Base-by-base conservation (phyloP, 2,113 vertebrate species). In the Limanda limanda region DNA sequence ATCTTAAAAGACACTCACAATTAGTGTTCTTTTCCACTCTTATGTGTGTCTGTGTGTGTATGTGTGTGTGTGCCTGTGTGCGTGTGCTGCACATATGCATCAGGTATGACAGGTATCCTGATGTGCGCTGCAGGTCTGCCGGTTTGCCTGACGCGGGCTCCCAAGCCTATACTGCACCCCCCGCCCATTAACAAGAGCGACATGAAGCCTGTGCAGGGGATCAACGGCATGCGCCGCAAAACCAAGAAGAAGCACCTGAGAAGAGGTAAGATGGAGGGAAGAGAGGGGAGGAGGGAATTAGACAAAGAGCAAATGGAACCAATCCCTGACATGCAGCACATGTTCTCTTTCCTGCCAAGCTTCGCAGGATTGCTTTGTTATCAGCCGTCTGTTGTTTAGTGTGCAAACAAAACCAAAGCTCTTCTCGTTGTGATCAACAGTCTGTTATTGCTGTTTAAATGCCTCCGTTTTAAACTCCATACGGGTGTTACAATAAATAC, bases 101-200 rank as follows among this genome's bases (percentile, higher is more conserved):
- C 92, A 99, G 98, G 98, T 67, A 99, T 99, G 96, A 99, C 97
- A 0, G 97, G 98, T 75, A 98, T 99, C 91, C 93, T 99, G 86
- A 95, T 99, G 94, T 98, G 97, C 15, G 98, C 97, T 0, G 97
- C 97, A 0, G 98, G 97, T 71, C 93, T 99, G 84, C 98, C 97
- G 0, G 97, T 99, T 80, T 98, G 97, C 83, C 93, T 98, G 91
- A 98, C 98, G 3, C 95, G 98, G 0, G 96, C 97, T 21, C 98
- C 98, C 37, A 98, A 97, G 65, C 97, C 97, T 77, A 95, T 99
- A 68, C 94, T 99, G 83, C 97, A 98, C 90, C 98, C 98, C 0
- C 97, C 98, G 0, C 95, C 96, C 1, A 95, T 99, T 93, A 98
- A 94, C 91, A 99, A 98, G 94, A 97, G 96, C 0, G 98, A 99